A percentile compares a stretch with the other conserved stretches of the same genome.
Evolutionary conservation across 1,140 invertebrate genomes (phyloP).

Genomic region (Uloborus diversus): DNA sequence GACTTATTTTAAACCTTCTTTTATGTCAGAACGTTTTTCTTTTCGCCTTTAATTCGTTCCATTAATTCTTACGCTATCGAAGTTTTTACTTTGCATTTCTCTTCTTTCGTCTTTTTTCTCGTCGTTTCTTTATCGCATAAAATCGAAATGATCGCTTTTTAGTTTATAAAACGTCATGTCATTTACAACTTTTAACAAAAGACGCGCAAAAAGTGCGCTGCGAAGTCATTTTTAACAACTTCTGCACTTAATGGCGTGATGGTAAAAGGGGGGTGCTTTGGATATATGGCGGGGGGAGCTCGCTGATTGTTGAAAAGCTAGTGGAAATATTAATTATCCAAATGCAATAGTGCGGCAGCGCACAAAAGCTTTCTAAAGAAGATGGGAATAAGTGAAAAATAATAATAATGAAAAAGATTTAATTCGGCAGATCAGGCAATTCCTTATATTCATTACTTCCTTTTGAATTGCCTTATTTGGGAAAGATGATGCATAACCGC

Average conservation of each 20-base stretch:
- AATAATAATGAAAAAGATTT: constrained; percentile 43
- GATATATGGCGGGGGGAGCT: neutral
- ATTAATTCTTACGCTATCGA: constrained; percentile 29
- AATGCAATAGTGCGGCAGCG: constrained; percentile 50
- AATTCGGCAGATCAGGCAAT: constrained; percentile 36
- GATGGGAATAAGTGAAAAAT: constrained; percentile 36
- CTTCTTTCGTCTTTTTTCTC: neutral
- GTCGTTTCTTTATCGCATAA: neutral
- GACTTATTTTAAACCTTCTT: constrained; percentile 43
- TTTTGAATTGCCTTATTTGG: constrained; percentile 53
- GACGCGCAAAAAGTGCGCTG: constrained; percentile 27
- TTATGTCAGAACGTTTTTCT: constrained; percentile 11
- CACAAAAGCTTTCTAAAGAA: constrained; percentile 33
- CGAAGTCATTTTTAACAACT: constrained; percentile 54
- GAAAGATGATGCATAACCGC: constrained; percentile 50
- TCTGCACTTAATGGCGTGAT: constrained; percentile 45
- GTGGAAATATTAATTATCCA: constrained; percentile 56
- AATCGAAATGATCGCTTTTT: constrained; percentile 38
- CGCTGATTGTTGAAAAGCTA: constrained; percentile 54
- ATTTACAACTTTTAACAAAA: constrained; percentile 56
- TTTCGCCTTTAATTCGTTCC: constrained; percentile 35
- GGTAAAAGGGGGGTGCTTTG: neutral
- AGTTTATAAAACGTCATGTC: constrained; percentile 50
- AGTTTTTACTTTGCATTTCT: neutral
- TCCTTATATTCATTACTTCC: constrained; percentile 55